Evolutionary conservation across 1,140 invertebrate genomes (phyloP).

Genomic region (Leptinotarsa undecemlineata): DNA sequence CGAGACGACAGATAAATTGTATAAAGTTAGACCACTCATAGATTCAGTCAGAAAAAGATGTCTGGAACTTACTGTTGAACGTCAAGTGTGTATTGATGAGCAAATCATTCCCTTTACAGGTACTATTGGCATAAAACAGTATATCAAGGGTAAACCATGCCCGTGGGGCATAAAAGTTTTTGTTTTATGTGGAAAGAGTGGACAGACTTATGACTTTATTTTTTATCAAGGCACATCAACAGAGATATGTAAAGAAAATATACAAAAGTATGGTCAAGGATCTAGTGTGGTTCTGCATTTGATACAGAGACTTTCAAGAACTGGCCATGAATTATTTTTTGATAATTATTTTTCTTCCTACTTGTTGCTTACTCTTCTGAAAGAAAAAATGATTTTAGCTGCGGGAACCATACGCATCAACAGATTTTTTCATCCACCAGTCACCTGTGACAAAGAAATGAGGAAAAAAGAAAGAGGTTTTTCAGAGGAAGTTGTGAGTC

Average conservation of each 20-base stretch:
- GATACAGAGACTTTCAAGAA: conserved; percentile 43
- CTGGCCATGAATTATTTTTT: conserved; percentile 33
- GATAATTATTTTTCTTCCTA: conserved; percentile 53
- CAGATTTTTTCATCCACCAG: conserved; percentile 50
- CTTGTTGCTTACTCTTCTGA: conserved; percentile 50
- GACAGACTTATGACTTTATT: conserved; percentile 33
- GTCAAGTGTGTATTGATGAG: conserved; percentile 44
- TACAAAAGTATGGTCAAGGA: conserved; percentile 18
- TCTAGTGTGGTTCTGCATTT: conserved; percentile 37
- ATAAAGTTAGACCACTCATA: background rate
- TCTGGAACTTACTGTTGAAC: background rate
- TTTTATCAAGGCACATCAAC: conserved; percentile 34
- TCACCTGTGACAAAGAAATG: conserved; percentile 50
- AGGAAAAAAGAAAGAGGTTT: conserved; percentile 52
- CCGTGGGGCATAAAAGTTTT: conserved; percentile 36
- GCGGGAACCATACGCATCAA: conserved; percentile 51
- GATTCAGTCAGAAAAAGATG: conserved; percentile 1
- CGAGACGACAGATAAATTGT: background rate
- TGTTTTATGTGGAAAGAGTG: conserved; percentile 29
- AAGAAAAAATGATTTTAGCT: conserved; percentile 51
- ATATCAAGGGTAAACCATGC: conserved; percentile 31
- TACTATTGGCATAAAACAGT: conserved; percentile 35
- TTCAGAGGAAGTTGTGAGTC: conserved; percentile 51
- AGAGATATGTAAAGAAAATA: conserved; percentile 19
- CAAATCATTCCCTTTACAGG: conserved; percentile 49